Conservation (phyloP, 2,888 invertebrate genomes). For the Drosophila kambysellisi region DNA sequence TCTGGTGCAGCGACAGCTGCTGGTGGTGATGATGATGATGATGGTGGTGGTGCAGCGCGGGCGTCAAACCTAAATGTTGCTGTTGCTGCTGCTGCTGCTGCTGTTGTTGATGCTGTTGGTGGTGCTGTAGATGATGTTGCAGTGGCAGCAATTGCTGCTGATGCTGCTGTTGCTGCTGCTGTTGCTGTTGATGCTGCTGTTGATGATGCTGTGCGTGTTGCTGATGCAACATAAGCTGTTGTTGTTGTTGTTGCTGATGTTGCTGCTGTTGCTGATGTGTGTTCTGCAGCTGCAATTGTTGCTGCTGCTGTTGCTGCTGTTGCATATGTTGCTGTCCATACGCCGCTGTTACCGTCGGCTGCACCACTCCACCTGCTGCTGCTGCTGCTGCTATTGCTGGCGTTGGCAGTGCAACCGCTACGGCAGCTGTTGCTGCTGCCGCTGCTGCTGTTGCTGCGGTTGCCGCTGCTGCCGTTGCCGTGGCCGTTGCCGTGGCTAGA, state of each 20-base stretch:
- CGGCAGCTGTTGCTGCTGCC: conserved; percentile 66
- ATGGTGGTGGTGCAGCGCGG: conserved; percentile 49
- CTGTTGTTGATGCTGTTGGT: conserved; percentile 28
- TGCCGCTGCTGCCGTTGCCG: conserved; percentile 74
- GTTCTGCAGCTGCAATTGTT: conserved; percentile 50
- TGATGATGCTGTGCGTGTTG: conserved; percentile 30
- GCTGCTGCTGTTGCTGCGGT: conserved; percentile 73
- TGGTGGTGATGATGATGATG: conserved; percentile 71
- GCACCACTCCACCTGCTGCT: conserved; percentile 61
- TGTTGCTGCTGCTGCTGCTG: conserved; percentile 45
- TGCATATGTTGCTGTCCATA: conserved; percentile 50
- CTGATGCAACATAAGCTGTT: background rate
- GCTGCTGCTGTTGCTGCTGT: conserved; percentile 57
- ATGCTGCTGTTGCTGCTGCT: conserved; percentile 43
- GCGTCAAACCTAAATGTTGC: conserved; percentile 37
- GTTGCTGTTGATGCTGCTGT: conserved; percentile 46
- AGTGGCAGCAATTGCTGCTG: conserved; percentile 55
- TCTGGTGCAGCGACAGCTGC: conserved; percentile 75
- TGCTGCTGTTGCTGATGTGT: conserved; percentile 51
- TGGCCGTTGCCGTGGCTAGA: conserved; percentile 82
- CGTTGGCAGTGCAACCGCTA: conserved; percentile 52
- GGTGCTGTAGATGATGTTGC: conserved; percentile 47
- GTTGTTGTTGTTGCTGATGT: conserved; percentile 51
- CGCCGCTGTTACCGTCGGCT: conserved; percentile 44
- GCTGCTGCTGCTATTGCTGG: conserved; percentile 55